Conservation (phyloP, 2,888 invertebrate species). For the Patella caerulea region DNA sequence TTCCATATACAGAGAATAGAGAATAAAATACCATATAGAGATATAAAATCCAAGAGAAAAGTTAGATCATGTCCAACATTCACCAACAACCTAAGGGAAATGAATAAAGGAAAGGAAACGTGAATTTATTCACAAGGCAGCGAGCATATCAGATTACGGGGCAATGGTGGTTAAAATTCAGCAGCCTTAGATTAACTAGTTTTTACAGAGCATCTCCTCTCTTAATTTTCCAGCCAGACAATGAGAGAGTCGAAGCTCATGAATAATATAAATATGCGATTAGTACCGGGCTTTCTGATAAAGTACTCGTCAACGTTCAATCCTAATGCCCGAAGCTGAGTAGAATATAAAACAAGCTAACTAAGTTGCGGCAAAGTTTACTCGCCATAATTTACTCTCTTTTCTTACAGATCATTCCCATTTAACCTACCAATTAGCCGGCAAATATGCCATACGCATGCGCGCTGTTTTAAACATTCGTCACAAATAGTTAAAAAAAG, state of each 20-base stretch:
- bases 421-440: no score
- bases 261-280: conserved; percentile 51
- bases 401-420: no score
- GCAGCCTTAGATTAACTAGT: conserved; percentile 45
- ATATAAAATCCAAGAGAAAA: conserved; percentile 6
- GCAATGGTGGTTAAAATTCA: conserved; percentile 46
- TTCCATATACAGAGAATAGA: no score
- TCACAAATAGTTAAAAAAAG: no score
- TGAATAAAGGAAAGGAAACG: conserved; percentile 4
- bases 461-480: no score
- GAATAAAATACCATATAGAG: background rate
- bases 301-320: conserved; percentile 17
- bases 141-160: conserved; percentile 40
- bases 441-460: no score
- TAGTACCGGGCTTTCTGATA: conserved; percentile 38
- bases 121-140: conserved; percentile 42
- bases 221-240: conserved; percentile 45
- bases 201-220: conserved; percentile 42
- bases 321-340: conserved; percentile 16
- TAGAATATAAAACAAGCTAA: conserved; percentile 25
- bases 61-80: conserved; percentile 1
- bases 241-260: conserved; percentile 41
- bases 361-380: conserved; percentile 13
- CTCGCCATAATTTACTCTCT: conserved; percentile 8
- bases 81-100: conserved; percentile 9